phyloP scores from a whole-genome alignment of 2,113 vertebrate species.

The Phycodurus eques region DNA sequence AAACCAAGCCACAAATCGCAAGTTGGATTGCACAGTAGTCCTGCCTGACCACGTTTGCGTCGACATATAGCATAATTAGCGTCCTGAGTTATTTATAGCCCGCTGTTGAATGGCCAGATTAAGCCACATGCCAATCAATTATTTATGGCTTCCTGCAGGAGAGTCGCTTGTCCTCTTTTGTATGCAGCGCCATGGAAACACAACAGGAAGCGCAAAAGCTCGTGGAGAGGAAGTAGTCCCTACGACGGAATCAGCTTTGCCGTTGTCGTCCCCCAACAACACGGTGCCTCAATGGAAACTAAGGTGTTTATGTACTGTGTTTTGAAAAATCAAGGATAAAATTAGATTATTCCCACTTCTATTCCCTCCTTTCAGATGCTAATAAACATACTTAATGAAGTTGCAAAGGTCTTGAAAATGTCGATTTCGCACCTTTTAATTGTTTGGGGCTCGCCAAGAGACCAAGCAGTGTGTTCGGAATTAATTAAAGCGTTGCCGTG shows the following conservation, averaged over 20 bases:
- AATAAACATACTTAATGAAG: slow-evolving; percentile 44
- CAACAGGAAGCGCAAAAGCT: slow-evolving; percentile 72
- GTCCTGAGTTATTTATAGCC: slow-evolving; percentile 76
- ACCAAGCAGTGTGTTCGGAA: background rate
- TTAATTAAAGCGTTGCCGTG: background rate
- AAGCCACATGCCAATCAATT: slow-evolving; percentile 76
- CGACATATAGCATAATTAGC: slow-evolving; percentile 64
- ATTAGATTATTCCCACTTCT: slow-evolving; percentile 48
- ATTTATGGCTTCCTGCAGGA: slow-evolving; percentile 74
- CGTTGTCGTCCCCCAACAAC: slow-evolving; percentile 45
- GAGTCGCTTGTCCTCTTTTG: slow-evolving; percentile 71
- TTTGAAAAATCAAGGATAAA: slow-evolving; percentile 41
- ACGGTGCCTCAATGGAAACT: background rate
- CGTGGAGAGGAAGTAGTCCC: slow-evolving; percentile 64
- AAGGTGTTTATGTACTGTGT: slow-evolving; percentile 63
- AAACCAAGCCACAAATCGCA: slow-evolving; percentile 11
- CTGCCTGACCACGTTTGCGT: slow-evolving; percentile 62
- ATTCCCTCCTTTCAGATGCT: slow-evolving; percentile 29
- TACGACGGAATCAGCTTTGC: slow-evolving; percentile 51
- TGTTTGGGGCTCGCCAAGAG: slow-evolving; percentile 12
- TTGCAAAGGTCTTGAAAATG: slow-evolving; percentile 29
- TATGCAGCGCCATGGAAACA: slow-evolving; percentile 71
- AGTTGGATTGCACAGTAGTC: slow-evolving; percentile 46
- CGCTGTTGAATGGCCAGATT: slow-evolving; percentile 70
- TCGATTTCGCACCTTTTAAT: slow-evolving; percentile 41